Evolutionary conservation across 2,888 invertebrate genomes (phyloP).

Genomic region (Lycocerus yunnanus): DNA sequence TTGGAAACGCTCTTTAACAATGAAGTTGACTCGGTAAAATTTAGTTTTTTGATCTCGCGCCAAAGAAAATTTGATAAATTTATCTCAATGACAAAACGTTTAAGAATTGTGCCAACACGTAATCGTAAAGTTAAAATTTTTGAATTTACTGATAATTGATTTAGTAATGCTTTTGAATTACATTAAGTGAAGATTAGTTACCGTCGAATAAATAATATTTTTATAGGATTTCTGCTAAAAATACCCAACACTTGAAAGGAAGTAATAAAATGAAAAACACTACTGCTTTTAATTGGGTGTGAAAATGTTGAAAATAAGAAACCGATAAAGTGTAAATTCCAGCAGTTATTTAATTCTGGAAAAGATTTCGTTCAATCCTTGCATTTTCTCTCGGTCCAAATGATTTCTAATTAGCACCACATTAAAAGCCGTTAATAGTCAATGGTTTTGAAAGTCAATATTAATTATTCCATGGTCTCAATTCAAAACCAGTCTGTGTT

Average conservation of each 20-base stretch:
- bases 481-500: conserved; percentile 52
- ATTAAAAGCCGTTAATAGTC: conserved; percentile 44
- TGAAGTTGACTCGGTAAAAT: neutral
- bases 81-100: conserved; percentile 22
- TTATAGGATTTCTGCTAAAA: neutral
- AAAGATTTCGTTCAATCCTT: conserved; percentile 7
- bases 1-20: neutral
- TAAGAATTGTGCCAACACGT: conserved; percentile 22
- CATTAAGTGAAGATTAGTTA: neutral
- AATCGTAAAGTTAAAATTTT: conserved; percentile 21
- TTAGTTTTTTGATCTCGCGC: conserved; percentile 17
- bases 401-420: conserved; percentile 37
- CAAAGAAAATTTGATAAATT: conserved; percentile 20
- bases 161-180: neutral
- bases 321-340: neutral
- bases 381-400: conserved; percentile 9
- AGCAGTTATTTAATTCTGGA: neutral
- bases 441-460: conserved; percentile 48
- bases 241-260: neutral
- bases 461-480: conserved; percentile 53
- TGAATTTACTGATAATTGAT: neutral
- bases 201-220: neutral
- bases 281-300: neutral
- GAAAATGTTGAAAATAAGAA: neutral
- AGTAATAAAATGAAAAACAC: neutral